phyloP scores from a whole-genome alignment of 2,797 vertebrate species.

The Kryptolebias ocellatus region DNA sequence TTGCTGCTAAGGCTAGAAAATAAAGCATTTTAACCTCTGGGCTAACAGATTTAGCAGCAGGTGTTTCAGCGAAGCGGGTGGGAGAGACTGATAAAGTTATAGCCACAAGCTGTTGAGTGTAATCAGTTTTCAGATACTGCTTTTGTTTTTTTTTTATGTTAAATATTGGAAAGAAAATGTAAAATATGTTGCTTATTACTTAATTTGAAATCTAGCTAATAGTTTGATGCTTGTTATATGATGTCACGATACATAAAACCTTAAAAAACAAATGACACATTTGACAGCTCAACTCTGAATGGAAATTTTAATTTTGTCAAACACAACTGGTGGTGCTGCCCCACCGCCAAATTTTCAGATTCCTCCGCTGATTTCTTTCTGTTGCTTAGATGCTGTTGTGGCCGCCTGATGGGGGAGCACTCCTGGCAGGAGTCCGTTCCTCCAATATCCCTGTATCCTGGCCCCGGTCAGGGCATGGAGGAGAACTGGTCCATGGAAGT shows the following conservation, averaged over 20 bases:
- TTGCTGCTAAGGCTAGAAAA: not conserved
- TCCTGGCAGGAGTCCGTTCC: constrained; percentile 73
- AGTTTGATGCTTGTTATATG: no score
- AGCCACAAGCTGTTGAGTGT: no score
- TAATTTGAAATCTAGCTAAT: no score
- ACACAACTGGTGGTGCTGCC: not conserved
- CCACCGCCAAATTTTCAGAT: not conserved
- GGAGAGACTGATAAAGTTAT: no score
- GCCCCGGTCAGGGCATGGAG: constrained; percentile 66
- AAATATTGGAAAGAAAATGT: no score
- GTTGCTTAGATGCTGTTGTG: constrained; percentile 91
- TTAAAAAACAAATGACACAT: no score
- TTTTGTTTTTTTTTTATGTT: no score
- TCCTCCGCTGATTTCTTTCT: constrained; percentile 20
- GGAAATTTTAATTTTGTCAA: not conserved
- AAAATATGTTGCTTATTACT: no score
- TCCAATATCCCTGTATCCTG: constrained; percentile 63
- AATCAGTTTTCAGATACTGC: no score
- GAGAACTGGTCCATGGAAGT: constrained; percentile 88
- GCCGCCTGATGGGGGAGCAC: constrained; percentile 90
- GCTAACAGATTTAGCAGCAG: no score
- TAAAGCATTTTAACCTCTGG: not conserved
- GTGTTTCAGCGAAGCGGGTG: no score
- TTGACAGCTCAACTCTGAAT: not conserved
- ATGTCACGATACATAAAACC: no score